Base-by-base conservation (phyloP, 2,888 invertebrate genomes). In the Drosophila colorata region DNA sequence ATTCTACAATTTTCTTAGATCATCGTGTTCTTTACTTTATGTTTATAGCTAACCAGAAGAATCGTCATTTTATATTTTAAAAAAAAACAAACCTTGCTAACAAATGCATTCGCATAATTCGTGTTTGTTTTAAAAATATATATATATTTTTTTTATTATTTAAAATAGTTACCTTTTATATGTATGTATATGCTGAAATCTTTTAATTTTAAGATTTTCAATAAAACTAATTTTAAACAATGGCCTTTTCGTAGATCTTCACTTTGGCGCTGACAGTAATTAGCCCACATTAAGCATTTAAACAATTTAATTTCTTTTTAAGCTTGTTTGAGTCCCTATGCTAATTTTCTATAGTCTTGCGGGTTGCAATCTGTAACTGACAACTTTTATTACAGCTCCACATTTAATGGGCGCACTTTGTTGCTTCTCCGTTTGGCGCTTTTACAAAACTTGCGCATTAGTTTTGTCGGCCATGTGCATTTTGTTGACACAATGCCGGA, bases 391-490 rank as follows among this genome's bases (percentile, higher is more conserved):
- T 57, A 25, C 49, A 67, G 44, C 43, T 71, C 25, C 31, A 44
- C 65, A 44, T 65, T 51, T 61, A 46, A 48, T 53, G 18, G 55
- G 31, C 44, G 23, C 52, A 25, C 31, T 53, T 52, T 52, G 70
- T 48, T 66, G 47, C 13, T 37, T n/a, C 33, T 44, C 33, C 51
- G 14, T 40, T 40, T 55, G 46, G 33, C 20, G 51, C 38, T 16
- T 43, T 33, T 8, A 9, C 31, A 46, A 53, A 79, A 78, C 78
- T 78, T 64, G 40, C 14, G 61, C 63, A 65, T 69, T 80, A 76
- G 58, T 80, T 77, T 58, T 46, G 49, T 52, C 41, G 52, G 28
- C 46, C 43, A 48, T 65, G 47, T 44, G 52, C 66, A 53, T 53
- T 74, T 47, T 52, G 68, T 68, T 64, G 79, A 61, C 79, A 43